These are phyloP conservation scores for Gorsachius goisagi DNA, from an alignment of 2,113 vertebrate genomes.

Conservation along the genomic window DNA sequence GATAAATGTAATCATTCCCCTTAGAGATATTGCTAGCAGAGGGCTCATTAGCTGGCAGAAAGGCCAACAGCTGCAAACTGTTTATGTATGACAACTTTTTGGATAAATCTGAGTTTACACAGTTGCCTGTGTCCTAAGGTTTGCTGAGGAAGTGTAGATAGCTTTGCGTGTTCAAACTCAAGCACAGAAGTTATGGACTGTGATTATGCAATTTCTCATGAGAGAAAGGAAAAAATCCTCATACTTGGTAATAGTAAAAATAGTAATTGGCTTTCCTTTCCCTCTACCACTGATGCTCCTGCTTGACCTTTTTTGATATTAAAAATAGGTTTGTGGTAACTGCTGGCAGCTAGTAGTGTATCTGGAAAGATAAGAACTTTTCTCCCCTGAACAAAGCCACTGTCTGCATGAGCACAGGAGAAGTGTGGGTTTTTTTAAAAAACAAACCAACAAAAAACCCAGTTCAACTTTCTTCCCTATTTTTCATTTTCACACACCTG, in stretches of 20 bases:
- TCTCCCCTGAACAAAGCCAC: background rate
- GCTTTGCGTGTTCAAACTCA: background rate
- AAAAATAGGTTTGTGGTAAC: background rate
- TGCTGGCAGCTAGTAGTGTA: background rate
- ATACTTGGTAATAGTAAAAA: background rate
- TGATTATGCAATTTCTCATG: constrained; percentile 30
- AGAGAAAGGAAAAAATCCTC: constrained; percentile 39
- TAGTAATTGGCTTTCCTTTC: background rate
- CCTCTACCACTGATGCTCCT: background rate
- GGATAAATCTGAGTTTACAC: constrained; percentile 60
- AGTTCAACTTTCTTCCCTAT: background rate
- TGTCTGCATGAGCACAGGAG: background rate
- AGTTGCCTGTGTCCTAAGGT: constrained; percentile 32
- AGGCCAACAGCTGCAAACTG: constrained; percentile 62
- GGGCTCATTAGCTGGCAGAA: constrained; percentile 39
- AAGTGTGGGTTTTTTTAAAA: background rate
- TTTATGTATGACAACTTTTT: constrained; percentile 51
- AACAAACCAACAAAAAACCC: background rate
- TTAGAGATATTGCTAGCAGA: constrained; percentile 6
- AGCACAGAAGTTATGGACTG: constrained; percentile 43
- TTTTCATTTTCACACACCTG: background rate
- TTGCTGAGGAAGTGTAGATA: constrained; percentile 43
- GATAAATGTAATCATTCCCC: constrained; percentile 16
- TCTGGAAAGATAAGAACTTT: background rate
- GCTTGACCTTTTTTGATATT: background rate